phyloP scores from a whole-genome alignment of 1,140 invertebrate genomes.

The Scylla paramamosain region DNA sequence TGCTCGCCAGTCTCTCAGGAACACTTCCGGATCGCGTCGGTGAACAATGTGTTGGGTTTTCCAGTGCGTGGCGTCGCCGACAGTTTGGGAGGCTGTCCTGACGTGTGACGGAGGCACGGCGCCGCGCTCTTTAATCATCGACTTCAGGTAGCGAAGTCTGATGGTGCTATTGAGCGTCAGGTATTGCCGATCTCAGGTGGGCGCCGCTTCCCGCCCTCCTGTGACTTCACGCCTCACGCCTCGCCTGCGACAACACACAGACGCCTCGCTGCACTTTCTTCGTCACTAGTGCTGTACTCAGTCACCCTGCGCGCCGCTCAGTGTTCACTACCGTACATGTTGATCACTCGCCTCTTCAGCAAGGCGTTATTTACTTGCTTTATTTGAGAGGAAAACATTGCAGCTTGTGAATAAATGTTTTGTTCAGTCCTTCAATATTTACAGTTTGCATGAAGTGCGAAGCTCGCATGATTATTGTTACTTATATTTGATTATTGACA shows the following conservation, averaged over 20 bases:
- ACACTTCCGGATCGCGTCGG: background rate
- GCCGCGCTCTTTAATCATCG: background rate
- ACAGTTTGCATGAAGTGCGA: no score
- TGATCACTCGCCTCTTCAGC: no score
- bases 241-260: background rate
- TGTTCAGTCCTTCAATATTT: no score
- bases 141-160: slow-evolving; percentile 6
- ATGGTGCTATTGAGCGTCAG: background rate
- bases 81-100: background rate
- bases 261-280: background rate
- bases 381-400: no score
- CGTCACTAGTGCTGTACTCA: background rate
- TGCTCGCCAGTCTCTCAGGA: no score
- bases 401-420: no score
- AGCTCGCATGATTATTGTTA: no score
- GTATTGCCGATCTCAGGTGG: background rate
- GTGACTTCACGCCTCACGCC: background rate
- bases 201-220: background rate
- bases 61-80: background rate
- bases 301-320: background rate
- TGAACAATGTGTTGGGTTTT: background rate
- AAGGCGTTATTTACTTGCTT: no score
- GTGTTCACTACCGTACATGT: no score
- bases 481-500: no score
- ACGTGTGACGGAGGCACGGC: background rate